Base-by-base conservation (phyloP, 2,113 vertebrate genomes). In the Rafetus swinhoei region DNA sequence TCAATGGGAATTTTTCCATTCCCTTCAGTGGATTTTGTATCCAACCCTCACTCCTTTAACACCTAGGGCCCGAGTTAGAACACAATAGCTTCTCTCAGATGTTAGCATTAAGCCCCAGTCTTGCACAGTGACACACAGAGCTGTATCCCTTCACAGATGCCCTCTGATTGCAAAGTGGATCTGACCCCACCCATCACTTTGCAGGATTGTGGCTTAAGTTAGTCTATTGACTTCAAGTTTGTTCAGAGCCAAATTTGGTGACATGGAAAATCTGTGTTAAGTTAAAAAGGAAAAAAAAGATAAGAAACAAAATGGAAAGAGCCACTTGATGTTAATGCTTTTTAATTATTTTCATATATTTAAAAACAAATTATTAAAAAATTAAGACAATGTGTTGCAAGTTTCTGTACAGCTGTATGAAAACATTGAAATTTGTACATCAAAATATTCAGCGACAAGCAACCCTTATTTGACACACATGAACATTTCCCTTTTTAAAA, bases 261-360 rank as follows among this genome's bases (percentile, higher is more conserved):
- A 81, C 81, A 74, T 9, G 35, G 10, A 22, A 57, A 89, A 83
- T 18, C 45, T 25, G 27, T 88, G 94, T 91, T 80, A 84, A 39
- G 86, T 4, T 27, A 19, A 86, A 84, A 81, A 39, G 10, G 55
- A 39, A 35, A 45, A 22, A 18, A 55, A 22, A 76, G 83, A 89
- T 45, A 45, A 6, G 15, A 87, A 85, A 32, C 45, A 95, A 92
- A 55, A 94, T 87, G 85, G 76, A 18, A 93, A 89, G 9, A 86
- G 19, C 15, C 76, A 83, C 16, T 87, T 76, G 56, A 90, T 92
- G 96, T 96, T 96, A 95, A 97, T 95, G 85, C 88, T 97, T 98
- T 97, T 98, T 98, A 98, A 98, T 98, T 97, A 97, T 96, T 97
- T 98, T 96, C 96, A 87, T 97, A 95, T 97, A 95, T 97, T 97